Evolutionary conservation across 1,140 invertebrate species (phyloP).

Genomic region (Aphaenogaster ashmeadi): DNA sequence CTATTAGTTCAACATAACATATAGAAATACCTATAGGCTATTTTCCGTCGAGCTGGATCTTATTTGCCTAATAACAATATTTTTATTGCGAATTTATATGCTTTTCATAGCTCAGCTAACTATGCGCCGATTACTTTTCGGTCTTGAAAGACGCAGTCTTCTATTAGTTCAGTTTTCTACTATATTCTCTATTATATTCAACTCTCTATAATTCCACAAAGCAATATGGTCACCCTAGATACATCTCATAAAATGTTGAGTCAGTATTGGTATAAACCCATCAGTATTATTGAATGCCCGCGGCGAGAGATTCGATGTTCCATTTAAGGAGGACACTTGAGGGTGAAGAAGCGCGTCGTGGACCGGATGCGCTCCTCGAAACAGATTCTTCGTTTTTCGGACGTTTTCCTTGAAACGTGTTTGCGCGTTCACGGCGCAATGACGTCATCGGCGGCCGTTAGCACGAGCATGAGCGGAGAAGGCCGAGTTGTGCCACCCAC

Average conservation of each 20-base stretch:
- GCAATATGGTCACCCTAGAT: neutral
- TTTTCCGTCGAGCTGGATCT: too few relatives aligned
- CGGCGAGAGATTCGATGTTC: neutral
- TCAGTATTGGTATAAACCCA: neutral
- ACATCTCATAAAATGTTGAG: neutral
- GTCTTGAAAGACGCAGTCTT: too few relatives aligned
- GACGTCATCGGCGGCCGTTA: conserved; percentile 66
- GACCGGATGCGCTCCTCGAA: conserved; percentile 24
- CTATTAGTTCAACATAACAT: neutral
- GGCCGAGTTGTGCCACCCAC: conserved; percentile 17
- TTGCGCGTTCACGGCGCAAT: conserved; percentile 47
- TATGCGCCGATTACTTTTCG: too few relatives aligned
- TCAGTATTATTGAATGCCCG: neutral
- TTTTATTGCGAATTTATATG: too few relatives aligned
- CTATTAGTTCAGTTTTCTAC: too few relatives aligned
- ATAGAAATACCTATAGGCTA: too few relatives aligned
- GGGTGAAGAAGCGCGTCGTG: neutral
- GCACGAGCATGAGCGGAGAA: neutral
- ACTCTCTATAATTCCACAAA: neutral
- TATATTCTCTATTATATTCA: neutral
- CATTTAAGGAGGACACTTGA: too few relatives aligned
- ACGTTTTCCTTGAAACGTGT: conserved; percentile 28
- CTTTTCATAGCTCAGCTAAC: too few relatives aligned
- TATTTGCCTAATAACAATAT: too few relatives aligned
- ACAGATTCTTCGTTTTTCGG: conserved; percentile 48